A percentile compares a stretch with the other conserved stretches of the same genome.
Conservation (phyloP, 1,140 invertebrate genomes). For the Drosophila azteca region DNA sequence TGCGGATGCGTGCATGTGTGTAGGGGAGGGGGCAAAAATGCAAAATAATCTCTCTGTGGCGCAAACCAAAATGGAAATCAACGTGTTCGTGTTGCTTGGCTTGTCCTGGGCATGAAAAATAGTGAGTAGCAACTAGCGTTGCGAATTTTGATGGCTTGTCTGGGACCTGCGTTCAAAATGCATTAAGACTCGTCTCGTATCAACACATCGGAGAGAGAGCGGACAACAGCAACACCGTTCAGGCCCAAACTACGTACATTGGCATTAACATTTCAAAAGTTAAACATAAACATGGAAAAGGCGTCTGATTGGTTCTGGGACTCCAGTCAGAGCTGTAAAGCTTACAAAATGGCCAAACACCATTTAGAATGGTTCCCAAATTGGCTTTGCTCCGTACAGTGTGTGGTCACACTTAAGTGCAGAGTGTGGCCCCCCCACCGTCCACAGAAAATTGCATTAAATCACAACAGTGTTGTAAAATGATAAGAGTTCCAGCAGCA, state of each 20-base stretch:
- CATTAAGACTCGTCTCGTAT: constrained; percentile 53
- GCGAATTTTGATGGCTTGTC: constrained; percentile 59
- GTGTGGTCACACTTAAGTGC: no score
- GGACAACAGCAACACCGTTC: constrained; percentile 7
- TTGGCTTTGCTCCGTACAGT: not conserved
- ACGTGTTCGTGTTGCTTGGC: constrained; percentile 19
- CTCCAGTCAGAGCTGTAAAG: constrained; percentile 42
- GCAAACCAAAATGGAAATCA: constrained; percentile 59
- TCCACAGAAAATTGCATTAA: constrained; percentile 10
- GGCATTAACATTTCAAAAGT: constrained; percentile 70
- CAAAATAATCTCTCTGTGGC: constrained; percentile 54
- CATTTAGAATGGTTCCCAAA: constrained; percentile 31
- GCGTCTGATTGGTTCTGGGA: constrained; percentile 36
- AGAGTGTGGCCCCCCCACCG: no score
- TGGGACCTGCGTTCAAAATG: constrained; percentile 52
- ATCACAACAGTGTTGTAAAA: constrained; percentile 36
- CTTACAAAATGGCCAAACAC: constrained; percentile 45
- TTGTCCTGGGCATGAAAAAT: constrained; percentile 60
- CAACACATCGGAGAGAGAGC: constrained; percentile 14
- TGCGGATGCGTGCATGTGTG: no score
- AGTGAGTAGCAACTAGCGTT: constrained; percentile 58
- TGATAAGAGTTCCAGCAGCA: constrained; percentile 21
- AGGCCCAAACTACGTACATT: constrained; percentile 15
- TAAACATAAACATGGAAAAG: constrained; percentile 66
- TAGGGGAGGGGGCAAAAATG: constrained; percentile 37